These are phyloP conservation scores for Balanococcus diminutus DNA, from an alignment of 2,888 invertebrate genomes.

Conservation along the genomic window DNA sequence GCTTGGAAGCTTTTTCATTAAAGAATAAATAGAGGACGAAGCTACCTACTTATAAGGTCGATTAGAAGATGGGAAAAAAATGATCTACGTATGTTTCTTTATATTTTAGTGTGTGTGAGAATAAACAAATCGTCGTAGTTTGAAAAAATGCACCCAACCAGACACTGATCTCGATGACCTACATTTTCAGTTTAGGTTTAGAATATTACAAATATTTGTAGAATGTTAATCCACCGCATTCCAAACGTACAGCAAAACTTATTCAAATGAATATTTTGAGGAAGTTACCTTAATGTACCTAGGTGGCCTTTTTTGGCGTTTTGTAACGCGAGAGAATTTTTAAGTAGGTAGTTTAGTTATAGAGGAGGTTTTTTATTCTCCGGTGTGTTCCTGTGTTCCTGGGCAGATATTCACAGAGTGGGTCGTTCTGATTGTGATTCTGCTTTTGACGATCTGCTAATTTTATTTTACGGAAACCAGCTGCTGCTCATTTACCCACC, in stretches of 20 bases:
- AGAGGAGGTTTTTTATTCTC: too few species aligned
- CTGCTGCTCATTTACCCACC: too few species aligned
- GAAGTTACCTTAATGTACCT: not conserved
- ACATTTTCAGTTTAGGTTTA: conserved; percentile 30
- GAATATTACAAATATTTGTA: conserved; percentile 19
- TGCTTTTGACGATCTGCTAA: too few species aligned
- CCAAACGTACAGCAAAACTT: not conserved
- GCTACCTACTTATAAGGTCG: not conserved
- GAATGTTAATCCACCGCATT: conserved; percentile 42
- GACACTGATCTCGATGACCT: conserved; percentile 43
- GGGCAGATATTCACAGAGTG: too few species aligned
- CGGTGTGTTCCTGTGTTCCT: too few species aligned
- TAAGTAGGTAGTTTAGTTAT: too few species aligned
- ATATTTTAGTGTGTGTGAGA: not conserved
- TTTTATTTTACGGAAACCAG: too few species aligned
- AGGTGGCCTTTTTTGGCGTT: not conserved
- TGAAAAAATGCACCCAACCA: not conserved
- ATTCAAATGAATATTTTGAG: not conserved
- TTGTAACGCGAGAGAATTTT: too few species aligned
- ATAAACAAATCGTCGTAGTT: not conserved
- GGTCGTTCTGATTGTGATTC: too few species aligned
- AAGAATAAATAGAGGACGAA: too few species aligned
- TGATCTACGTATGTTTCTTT: not conserved
- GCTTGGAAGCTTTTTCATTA: not conserved
- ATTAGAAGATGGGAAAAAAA: not conserved